Base-by-base conservation (phyloP, 2,797 vertebrate genomes). In the Gallinago stenura region DNA sequence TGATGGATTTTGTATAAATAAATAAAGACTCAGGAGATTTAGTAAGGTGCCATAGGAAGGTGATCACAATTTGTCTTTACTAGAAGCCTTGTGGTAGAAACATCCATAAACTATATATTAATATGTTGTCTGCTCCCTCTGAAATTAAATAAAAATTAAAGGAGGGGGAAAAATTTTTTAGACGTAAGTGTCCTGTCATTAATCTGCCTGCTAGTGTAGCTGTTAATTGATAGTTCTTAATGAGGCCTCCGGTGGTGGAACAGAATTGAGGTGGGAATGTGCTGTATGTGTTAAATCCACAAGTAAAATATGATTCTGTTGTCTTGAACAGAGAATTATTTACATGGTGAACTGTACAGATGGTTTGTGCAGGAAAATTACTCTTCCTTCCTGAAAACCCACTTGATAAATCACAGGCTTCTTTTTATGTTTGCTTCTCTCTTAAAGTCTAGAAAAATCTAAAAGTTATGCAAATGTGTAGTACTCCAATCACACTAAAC, bases 331-430 rank as follows among this genome's bases (percentile, higher is more conserved):
- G 84, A 94, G 84, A 78, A 71, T 92, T 95, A 92, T 96, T 96
- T 96, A 87, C 43, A 54, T 72, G 77, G 43, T 76, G 73, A 95
- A 81, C 54, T 62, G 41, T 97, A 84, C 96, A 97, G 94, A 96
- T 97, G 95, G 88, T 53, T 96, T 95, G 53, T 95, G 78, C 93
- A 91, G 71, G 91, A 83, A 96, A 97, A 97, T 96, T 93, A 79
- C 82, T 97, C 89, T 95, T 97, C 79, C 89, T 97, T 97, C 96
- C 93, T 97, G 95, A 96, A 93, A 96, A 96, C 72, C 3, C 93
- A 94, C 97, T 97, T 96, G 91, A 97, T 97, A 97, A 97, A 97
- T 97, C 86, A 96, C 58, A 92, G 43, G 24, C 61, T 96, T 96
- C 46, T 60, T 80, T 97, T 96, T 96, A 78, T 94, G 16, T 86